Evolutionary conservation across 2,113 vertebrate species (phyloP), one percentile per base, ranked within the genome.

Genomic region (Leuciscus idus): DNA sequence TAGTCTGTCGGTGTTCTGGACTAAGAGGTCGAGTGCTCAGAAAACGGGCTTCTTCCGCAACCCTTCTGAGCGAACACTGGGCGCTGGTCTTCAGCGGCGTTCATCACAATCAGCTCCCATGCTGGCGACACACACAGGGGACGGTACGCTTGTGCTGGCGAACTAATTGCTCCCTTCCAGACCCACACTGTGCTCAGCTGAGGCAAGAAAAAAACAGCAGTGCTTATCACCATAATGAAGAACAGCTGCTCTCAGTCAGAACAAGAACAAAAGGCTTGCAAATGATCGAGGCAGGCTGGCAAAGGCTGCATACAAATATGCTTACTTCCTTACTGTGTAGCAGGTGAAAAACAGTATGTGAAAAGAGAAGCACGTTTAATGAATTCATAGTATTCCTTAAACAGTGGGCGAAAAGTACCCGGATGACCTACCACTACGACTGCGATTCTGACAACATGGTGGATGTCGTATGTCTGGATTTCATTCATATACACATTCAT

Each of bases 121-220:
- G 74, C 73, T 30, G 66, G 77, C 30, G 50, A 64, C 39, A 43
- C 39, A 43, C 39, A 48, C 64, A 78, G 52, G 57, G 55, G 84
- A 70, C 36, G 33, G 55, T 23, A 48, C 50, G 33, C 80, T 70
- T 66, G 30, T 86, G 74, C 85, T 79, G 74, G 30, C 50, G 1
- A 13, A 12, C 55, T 84, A 80, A 88, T 88, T 88, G 75, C 84
- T 61, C 84, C 6, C 43, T 70, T 48, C 52, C 59, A 80, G 43
- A 59, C 39, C 55, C 87, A 64, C 11, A 77, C 87, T 64, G 84
- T 62, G 87, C 87, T 86, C 87, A 86, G 87, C 81, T 84, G 87
- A 78, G 64, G 75, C 46, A 28, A 57, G 50, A 48, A 57, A 66
- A 62, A 62, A 75, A 48, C 83, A 80, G 62, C 75, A 36, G 62